phyloP scores from a whole-genome alignment of 2,888 invertebrate genomes.

The Xestia c-nigrum region DNA sequence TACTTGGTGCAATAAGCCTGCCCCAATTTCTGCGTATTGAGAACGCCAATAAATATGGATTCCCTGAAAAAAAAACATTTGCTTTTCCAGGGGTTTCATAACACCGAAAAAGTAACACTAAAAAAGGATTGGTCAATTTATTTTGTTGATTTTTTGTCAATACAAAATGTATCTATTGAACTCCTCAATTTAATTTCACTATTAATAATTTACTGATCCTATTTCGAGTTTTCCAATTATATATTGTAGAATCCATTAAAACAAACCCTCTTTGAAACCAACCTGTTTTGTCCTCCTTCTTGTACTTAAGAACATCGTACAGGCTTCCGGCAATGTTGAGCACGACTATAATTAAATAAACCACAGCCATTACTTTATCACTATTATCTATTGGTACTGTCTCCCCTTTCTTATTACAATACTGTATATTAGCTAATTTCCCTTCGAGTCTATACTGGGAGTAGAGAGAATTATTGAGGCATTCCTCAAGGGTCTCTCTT shows the following conservation, averaged over 20 bases:
- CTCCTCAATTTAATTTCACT: neutral
- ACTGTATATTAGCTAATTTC: constrained; percentile 72
- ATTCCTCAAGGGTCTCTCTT: constrained; percentile 77
- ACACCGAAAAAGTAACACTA: neutral
- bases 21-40: constrained; percentile 83
- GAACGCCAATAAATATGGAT: constrained; percentile 81
- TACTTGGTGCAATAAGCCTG: constrained; percentile 76
- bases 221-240: constrained; percentile 47
- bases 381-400: constrained; percentile 70
- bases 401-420: constrained; percentile 78
- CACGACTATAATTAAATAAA: constrained; percentile 77
- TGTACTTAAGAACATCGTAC: constrained; percentile 73
- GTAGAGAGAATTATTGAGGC: constrained; percentile 81
- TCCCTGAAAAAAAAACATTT: constrained; percentile 75
- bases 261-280: neutral
- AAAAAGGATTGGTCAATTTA: neutral
- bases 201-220: neutral
- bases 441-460: constrained; percentile 77
- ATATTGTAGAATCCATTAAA: neutral
- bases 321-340: constrained; percentile 80
- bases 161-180: neutral
- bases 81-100: neutral
- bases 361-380: constrained; percentile 77
- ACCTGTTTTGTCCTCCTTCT: constrained; percentile 72
- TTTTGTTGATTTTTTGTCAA: neutral